Base-by-base conservation (phyloP, 2,888 invertebrate genomes). In the Raillietiella orientalis region DNA sequence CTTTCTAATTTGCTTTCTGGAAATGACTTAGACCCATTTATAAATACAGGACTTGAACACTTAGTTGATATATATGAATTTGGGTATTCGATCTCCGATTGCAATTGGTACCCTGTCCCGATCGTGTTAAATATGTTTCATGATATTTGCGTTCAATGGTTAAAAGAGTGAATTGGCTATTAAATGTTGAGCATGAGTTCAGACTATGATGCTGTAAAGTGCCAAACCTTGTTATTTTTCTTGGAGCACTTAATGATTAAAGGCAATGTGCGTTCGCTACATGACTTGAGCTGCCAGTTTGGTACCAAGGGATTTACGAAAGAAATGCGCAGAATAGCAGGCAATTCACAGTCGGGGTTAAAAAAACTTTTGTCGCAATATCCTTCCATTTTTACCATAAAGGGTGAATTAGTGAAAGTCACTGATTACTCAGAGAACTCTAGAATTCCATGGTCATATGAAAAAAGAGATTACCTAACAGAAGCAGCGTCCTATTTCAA, bases 401-500 rank as follows among this genome's bases (percentile, higher is more conserved):
- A 82, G 45, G 90, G 75, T 36, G 84, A 87, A 49, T 44, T 41
- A 29, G 43, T 44, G 15, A 38, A 37, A 24, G 37, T 40, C 12
- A 39, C 40, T 16, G 48, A 53, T 59, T n/a, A 28, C 33, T 43
- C 50, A 54, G 37, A 47, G 53, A 36, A 59, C 56, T 35, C 55
- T 57, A 38, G 62, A 62, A 39, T 28, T 11, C 28, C 30, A 8
- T 23, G 16, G 27, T 10, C 26, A n/a, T 21, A 28, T 17, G 34
- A 36, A 13, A 66, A 66, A 41, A 62, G 71, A 38, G 75, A 84
- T 46, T 82, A 82, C 47, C 84, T 79, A 38, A 66, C 70, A 41
- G 90, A 90, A 52, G 90, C 96, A 29, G 84, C 90, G 39, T 77
- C 84, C 43, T 96, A 90, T 54, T 96, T 96, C 52, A 71, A 75